A percentile compares a stretch with the other conserved stretches of the same genome.
Conservation (phyloP, 2,797 vertebrate genomes). For the Zonotrichia albicollis region DNA sequence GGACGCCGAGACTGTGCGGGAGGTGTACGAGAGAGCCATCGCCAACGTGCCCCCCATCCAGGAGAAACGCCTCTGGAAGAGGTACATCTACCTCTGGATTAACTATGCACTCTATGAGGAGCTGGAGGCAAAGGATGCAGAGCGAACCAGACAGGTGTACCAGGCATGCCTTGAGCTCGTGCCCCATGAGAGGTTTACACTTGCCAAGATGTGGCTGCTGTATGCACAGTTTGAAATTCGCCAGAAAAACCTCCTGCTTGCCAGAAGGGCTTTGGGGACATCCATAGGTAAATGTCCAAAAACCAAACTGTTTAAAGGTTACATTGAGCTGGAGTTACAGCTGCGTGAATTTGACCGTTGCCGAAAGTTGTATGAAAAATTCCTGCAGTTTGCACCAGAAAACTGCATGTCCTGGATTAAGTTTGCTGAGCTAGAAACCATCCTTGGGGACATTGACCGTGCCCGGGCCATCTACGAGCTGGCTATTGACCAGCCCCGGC, state of each 20-base stretch:
- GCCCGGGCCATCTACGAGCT: slow-evolving; percentile 93
- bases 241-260: slow-evolving; percentile 91
- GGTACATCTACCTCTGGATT: neutral
- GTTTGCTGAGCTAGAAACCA: slow-evolving; percentile 95
- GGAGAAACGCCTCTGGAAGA: neutral
- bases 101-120: neutral
- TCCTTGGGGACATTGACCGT: slow-evolving; percentile 89
- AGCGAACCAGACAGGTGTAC: neutral
- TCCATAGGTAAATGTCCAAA: slow-evolving; percentile 96
- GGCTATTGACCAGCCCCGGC: slow-evolving; percentile 91
- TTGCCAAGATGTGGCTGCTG: slow-evolving; percentile 96
- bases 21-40: neutral
- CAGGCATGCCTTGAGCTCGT: neutral
- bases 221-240: slow-evolving; percentile 94
- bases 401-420: slow-evolving; percentile 99
- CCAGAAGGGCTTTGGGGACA: slow-evolving; percentile 88
- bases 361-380: slow-evolving; percentile 96
- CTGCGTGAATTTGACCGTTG: slow-evolving; percentile 96
- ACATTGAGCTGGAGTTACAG: slow-evolving; percentile 95
- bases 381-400: slow-evolving; percentile 92
- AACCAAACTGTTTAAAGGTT: slow-evolving; percentile 96
- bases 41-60: neutral
- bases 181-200: slow-evolving; percentile 84
- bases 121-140: neutral
- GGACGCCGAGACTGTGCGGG: neutral